These are phyloP conservation scores for Cheiracanthium punctorium DNA, from an alignment of 2,888 invertebrate genomes.

Conservation along the genomic window DNA sequence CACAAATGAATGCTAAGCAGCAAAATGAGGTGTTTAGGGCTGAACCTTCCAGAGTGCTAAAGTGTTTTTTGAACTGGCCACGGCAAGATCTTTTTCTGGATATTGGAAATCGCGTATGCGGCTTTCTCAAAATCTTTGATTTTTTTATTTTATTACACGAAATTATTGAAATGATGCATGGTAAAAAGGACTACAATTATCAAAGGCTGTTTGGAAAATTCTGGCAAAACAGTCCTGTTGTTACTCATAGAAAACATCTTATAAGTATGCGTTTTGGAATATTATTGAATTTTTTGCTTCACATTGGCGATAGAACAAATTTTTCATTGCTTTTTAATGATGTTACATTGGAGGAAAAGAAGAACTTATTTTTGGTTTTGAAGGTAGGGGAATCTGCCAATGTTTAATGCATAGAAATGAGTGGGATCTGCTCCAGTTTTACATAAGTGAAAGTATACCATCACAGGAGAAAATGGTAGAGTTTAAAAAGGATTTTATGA, in stretches of 20 bases:
- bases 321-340: conserved; percentile 37
- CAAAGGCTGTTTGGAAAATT: conserved; percentile 53
- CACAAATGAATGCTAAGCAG: conserved; percentile 51
- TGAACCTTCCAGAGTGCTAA: conserved; percentile 26
- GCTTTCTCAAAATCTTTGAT: conserved; percentile 21
- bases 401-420: no score
- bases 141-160: conserved; percentile 32
- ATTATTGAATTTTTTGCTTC: conserved; percentile 33
- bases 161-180: conserved; percentile 28
- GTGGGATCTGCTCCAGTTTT: no score
- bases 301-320: conserved; percentile 30
- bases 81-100: conserved; percentile 50
- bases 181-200: conserved; percentile 48
- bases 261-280: conserved; percentile 14
- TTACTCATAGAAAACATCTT: conserved; percentile 41
- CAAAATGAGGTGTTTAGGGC: conserved; percentile 38
- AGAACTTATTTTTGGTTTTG: no score
- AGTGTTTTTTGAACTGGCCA: conserved; percentile 50
- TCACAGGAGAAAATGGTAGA: no score
- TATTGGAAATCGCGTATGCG: conserved; percentile 26
- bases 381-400: no score
- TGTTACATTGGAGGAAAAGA: conserved; percentile 46
- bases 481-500: no score
- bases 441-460: no score
- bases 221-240: conserved; percentile 37